Evolutionary conservation across 2,888 invertebrate genomes (phyloP).

Genomic region (Zootermopsis nevadensis): DNA sequence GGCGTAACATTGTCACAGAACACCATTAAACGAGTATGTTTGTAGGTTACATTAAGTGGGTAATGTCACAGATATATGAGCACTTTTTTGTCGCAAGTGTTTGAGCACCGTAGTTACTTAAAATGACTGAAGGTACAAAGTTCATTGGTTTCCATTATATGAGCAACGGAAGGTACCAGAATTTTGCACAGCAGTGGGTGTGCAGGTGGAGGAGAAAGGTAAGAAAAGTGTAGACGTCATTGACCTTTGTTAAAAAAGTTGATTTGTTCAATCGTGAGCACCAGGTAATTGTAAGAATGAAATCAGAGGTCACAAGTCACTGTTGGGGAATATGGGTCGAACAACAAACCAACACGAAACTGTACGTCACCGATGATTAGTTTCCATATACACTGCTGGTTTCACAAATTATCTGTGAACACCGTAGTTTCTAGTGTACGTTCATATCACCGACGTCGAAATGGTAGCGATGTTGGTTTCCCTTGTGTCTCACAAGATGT

Average conservation of each 20-base stretch:
- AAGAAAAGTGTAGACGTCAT: not conserved
- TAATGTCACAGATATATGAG: not conserved
- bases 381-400: no score
- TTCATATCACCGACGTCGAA: constrained; percentile 26
- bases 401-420: no score
- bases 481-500: constrained; percentile 16
- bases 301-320: not conserved
- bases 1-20: no score
- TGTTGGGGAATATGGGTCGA: not conserved
- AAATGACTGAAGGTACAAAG: not conserved
- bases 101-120: not conserved
- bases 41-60: not conserved
- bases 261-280: not conserved
- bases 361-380: not conserved
- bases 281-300: not conserved
- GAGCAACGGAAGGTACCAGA: not conserved
- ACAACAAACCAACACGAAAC: not conserved
- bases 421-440: not conserved
- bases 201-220: not conserved
- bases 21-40: not conserved
- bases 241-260: not conserved
- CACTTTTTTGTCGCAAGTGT: not conserved
- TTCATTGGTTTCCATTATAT: not conserved
- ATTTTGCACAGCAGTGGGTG: not conserved
- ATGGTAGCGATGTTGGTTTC: constrained; percentile 19